Percentiles rank a stretch among this genome's conserved stretches.
Evolutionary conservation across 2,113 vertebrate species (phyloP).

Genomic region (Varanus komodoensis): DNA sequence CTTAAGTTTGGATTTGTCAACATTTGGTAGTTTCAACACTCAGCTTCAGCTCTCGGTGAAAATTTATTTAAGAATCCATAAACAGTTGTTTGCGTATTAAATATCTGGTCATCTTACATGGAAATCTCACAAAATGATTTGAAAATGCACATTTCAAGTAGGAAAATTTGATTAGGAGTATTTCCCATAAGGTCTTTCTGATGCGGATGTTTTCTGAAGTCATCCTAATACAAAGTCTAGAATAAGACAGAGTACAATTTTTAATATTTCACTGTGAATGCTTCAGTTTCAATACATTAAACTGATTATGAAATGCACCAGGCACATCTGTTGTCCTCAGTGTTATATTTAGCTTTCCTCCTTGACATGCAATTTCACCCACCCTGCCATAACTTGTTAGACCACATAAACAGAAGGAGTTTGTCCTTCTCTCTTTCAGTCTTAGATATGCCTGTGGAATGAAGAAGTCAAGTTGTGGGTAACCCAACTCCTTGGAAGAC

Average conservation of each 20-base stretch:
- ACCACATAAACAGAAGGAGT: neutral
- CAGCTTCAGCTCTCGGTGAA: neutral
- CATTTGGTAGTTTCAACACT: neutral
- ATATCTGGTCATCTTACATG: too few relatives aligned
- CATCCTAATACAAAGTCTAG: neutral
- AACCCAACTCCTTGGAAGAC: conserved; percentile 62
- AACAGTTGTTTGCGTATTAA: too few relatives aligned
- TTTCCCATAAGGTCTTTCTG: neutral
- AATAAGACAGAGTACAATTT: neutral
- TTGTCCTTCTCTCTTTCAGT: conserved; percentile 24
- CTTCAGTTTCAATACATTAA: too few relatives aligned
- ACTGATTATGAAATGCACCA: neutral
- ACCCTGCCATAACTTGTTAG: neutral
- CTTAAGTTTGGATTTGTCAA: neutral
- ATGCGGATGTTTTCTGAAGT: neutral
- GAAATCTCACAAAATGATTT: neutral
- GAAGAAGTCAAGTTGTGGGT: neutral
- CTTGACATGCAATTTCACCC: conserved; percentile 12
- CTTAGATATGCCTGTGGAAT: conserved; percentile 12
- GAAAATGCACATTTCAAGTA: neutral
- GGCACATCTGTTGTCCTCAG: conserved; percentile 1
- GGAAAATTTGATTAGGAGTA: neutral
- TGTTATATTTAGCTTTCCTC: neutral
- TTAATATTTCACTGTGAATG: too few relatives aligned
- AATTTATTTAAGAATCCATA: too few relatives aligned